A percentile compares a stretch with the other conserved stretches of the same genome.
Conservation (phyloP, 2,888 invertebrate species). For the Lottia scabra region DNA sequence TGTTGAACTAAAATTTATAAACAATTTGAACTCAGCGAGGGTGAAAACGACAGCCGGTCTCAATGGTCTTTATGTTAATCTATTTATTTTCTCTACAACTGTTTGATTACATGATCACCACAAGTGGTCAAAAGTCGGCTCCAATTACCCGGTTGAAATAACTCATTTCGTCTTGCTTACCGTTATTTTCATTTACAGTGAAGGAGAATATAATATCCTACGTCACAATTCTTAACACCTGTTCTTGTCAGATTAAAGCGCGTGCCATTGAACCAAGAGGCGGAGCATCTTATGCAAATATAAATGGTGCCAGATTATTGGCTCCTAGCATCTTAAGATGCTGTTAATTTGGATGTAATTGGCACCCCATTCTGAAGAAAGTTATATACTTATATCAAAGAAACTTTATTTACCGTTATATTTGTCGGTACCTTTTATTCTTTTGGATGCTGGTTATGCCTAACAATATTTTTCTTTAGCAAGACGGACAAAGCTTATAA, state of each 20-base stretch:
- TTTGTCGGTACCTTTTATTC: neutral
- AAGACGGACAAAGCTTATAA: too few species aligned
- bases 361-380: neutral
- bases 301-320: neutral
- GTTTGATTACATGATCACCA: neutral
- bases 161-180: neutral
- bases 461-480: too few species aligned
- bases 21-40: neutral
- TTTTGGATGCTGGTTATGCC: neutral
- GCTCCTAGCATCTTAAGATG: neutral
- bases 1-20: too few species aligned
- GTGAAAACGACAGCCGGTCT: slow-evolving; percentile 2
- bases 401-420: neutral
- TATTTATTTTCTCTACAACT: neutral
- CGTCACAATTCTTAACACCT: slow-evolving; percentile 15
- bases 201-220: neutral
- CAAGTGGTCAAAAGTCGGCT: neutral
- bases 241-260: slow-evolving; percentile 20
- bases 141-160: neutral
- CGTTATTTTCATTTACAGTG: neutral
- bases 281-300: neutral
- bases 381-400: neutral
- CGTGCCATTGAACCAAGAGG: neutral
- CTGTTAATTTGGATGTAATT: neutral
- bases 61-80: neutral